Base-by-base conservation (phyloP, 2,797 vertebrate species). In the Alcedo quadribrachys region DNA sequence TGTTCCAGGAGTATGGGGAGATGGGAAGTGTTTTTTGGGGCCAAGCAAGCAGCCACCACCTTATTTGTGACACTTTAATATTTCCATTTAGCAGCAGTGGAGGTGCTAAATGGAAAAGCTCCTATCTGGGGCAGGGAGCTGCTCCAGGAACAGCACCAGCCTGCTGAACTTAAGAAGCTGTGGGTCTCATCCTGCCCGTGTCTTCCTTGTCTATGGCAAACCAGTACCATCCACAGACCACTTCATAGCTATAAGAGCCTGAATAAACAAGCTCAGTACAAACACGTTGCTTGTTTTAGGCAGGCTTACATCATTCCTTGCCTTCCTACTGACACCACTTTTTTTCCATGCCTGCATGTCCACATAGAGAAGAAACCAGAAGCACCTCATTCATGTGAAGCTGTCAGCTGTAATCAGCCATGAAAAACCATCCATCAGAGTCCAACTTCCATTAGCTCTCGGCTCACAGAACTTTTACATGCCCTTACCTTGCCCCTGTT, bases 381-480 rank as follows among this genome's bases (percentile, higher is more conserved):
- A 75, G 25, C 63, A 30, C 21, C 11, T 9, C 37, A 42, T 54
- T n/a, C 24, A 19, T 3, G 1, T 9, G 40, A 70, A 70, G 37
- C 33, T 82, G 45, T 54, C 24, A 28, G 30, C 53, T 86, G 48
- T 22, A 77, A 74, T 27, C 50, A 66, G 19, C 58, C 25, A 3
- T 54, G 77, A 77, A 77, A 83, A 66, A 7, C 4, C 61, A 62
- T 77, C 65, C 5, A 9, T 53, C 19, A 5, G 28, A 74, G 53
- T n/a, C n/a, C 62, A 37, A 33, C n/a, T 57, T 69, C 68, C 57
- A 18, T 30, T 25, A 81, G n/a, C 43, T 62, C 61, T 77, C 6
- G 2, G 19, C 32, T 83, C 53, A n/a, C 40, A 60, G 35, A 58
- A 16, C 8, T 67, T n/a, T 5, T 50, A 17, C 0, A 0, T 78